Evolutionary conservation across 2,797 vertebrate species (phyloP), one percentile per base, ranked within the genome.

Genomic region (Rhynchonycteris naso): DNA sequence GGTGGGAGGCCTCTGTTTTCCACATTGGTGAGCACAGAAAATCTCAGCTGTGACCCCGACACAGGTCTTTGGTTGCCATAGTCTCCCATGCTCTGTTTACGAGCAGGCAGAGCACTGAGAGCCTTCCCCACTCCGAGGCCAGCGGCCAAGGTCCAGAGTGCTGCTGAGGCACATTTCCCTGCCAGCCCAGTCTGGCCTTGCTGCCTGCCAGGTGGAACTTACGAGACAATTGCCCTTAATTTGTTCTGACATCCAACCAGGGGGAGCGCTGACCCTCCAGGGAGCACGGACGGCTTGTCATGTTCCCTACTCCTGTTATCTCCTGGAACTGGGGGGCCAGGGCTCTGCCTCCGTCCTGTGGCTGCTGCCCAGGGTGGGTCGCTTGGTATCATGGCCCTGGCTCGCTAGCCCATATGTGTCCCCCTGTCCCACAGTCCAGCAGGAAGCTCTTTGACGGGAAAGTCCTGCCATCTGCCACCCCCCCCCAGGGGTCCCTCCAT

Each of bases 151-250:
- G 35, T 83, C 93, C 69, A 79, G 80, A 26, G 56, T 35, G 79
- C 86, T 80, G 47, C 86, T 8, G 33, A 43, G 35, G 68, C 72
- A 26, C 13, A 0, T 47, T 35, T 56, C 71, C 47, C 59, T 47
- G 72, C 68, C 43, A 50, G 74, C 50, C 21, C 14, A 1, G 76
- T 63, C 72, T 7, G 38, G 74, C 69, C 2, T 0, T 19, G n/a
- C 82, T 63, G 59, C 52, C 0, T 4, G 47, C 93, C 91, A 83
- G 35, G 75, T 86, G 65, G 22, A 38, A 30, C 56, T 82, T 35
- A 50, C 9, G 54, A 96, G 47, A 38, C 75, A 50, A 76, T 21
- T 30, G 87, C 74, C 80, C 95, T 90, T 93, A 72, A 87, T 95
- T 93, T 47, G 35, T 68, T 47, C 71, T 91, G 95, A 96, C 33